Evolutionary conservation across 2,797 vertebrate genomes (phyloP), one percentile per base, ranked within the genome.

Genomic region (Poeciliopsis infans): DNA sequence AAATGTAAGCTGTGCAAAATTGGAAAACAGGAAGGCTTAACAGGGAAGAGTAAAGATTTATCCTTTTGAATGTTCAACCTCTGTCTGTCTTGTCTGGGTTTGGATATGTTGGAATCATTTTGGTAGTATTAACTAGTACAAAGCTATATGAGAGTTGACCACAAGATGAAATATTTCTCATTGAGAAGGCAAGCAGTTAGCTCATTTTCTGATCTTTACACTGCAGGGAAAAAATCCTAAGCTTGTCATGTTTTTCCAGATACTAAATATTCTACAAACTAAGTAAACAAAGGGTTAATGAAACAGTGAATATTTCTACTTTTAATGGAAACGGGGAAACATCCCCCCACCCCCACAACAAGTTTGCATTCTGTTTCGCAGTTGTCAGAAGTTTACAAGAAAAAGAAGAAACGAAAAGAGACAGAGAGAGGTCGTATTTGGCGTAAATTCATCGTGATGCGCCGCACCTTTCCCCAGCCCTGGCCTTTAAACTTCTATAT

Each of bases 401-500:
- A 61, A 28, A 77, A 71, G 53, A 53, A 72, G 70, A 23, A 70
- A 46, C 12, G 75, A 68, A 59, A 47, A 55, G 20, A 69, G n/a
- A n/a, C n/a, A n/a, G 12, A 74, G 69, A 25, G 69, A 79, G 77
- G 25, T 28, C 47, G 39, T 13, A 75, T 82, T 77, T 78, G 76
- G 28, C 64, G 71, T 76, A 85, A 72, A 87, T 5, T 15, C 43
- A 75, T 76, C 64, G 79, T 78, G 36, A 75, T 80, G 81, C 74
- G 59, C 66, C 70, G 68, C 83, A 76, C 75, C 41, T 82, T 88
- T 75, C 71, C 72, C 73, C 77, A 81, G 77, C 55, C 28, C 72
- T 80, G 75, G 90, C 88, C 79, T 89, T 86, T 79, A 74, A 85
- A 90, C 89, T 86, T 83, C 76, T 80, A 64, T 79, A 89, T 85